phyloP scores from a whole-genome alignment of 2,888 invertebrate genomes.

The Eupeodes luniger region DNA sequence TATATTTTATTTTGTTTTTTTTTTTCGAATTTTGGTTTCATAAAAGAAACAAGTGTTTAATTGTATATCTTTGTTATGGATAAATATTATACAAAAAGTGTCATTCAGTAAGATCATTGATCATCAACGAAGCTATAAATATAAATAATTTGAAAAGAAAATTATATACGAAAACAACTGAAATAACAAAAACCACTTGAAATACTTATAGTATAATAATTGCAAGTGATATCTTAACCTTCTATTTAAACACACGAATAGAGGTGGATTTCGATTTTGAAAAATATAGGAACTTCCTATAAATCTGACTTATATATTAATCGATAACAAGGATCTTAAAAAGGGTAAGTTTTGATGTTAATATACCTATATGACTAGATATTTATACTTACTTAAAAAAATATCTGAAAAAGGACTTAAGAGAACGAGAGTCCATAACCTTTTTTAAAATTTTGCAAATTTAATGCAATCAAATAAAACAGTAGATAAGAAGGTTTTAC shows the following conservation, averaged over 20 bases:
- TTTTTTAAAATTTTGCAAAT: too few species aligned
- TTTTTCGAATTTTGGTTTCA: conserved; percentile 19
- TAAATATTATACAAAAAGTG: conserved; percentile 16
- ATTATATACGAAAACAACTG: conserved; percentile 7
- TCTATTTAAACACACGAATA: not conserved
- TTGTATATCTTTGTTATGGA: not conserved
- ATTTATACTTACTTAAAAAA: too few species aligned
- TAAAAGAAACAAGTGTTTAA: conserved; percentile 64
- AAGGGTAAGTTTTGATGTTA: conserved; percentile 24
- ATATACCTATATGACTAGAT: too few species aligned
- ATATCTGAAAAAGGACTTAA: not conserved
- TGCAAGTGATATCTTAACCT: not conserved
- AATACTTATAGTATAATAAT: conserved; percentile 14
- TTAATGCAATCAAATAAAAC: too few species aligned
- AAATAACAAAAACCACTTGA: conserved; percentile 36
- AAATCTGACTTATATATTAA: not conserved
- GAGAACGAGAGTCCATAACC: too few species aligned
- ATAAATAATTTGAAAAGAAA: conserved; percentile 2
- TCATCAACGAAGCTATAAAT: not conserved
- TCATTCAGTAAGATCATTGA: conserved; percentile 61
- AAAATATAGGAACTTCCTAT: not conserved
- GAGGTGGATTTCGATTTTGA: conserved; percentile 7
- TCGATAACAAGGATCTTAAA: not conserved
- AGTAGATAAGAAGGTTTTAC: too few species aligned
- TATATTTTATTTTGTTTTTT: not conserved